These are phyloP conservation scores for Bombus terrestris DNA, from an alignment of 1,140 invertebrate species.

Conservation along the genomic window DNA sequence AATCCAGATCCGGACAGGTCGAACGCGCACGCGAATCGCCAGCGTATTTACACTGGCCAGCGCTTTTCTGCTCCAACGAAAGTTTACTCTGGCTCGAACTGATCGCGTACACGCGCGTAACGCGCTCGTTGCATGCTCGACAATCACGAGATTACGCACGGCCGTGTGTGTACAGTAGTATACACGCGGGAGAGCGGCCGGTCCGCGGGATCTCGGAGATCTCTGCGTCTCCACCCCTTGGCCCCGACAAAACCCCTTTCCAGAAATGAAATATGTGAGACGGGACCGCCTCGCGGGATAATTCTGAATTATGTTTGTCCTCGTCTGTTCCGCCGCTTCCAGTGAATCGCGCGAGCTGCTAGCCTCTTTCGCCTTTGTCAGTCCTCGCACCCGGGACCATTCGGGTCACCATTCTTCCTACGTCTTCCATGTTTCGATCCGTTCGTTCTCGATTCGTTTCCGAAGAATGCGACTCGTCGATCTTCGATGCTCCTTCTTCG, in stretches of 20 bases:
- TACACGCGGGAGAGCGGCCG: background rate
- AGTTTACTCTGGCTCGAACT: constrained; percentile 3
- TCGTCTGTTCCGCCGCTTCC: constrained; percentile 68
- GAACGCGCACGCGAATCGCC: constrained; percentile 6
- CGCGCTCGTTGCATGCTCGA: constrained; percentile 35
- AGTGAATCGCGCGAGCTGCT: constrained; percentile 53
- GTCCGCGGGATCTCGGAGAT: constrained; percentile 38
- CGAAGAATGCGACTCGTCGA: constrained; percentile 54
- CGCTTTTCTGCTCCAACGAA: background rate
- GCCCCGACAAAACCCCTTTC: constrained; percentile 70
- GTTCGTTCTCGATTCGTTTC: constrained; percentile 46
- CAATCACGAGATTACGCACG: constrained; percentile 52
- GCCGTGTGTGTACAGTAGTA: constrained; percentile 7
- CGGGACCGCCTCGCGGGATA: constrained; percentile 75
- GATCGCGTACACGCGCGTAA: constrained; percentile 4
- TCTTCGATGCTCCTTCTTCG: constrained; percentile 44
- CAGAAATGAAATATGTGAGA: constrained; percentile 77
- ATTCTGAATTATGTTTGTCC: constrained; percentile 81
- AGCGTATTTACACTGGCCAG: constrained; percentile 9
- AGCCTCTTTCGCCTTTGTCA: constrained; percentile 66
- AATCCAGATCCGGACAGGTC: background rate
- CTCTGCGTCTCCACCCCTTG: constrained; percentile 58
- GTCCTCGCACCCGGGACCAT: constrained; percentile 44
- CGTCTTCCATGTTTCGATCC: constrained; percentile 31
- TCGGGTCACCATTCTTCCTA: constrained; percentile 50